Evolutionary conservation across 2,797 vertebrate species (phyloP).

Genomic region (Sphenopsis melanotis): DNA sequence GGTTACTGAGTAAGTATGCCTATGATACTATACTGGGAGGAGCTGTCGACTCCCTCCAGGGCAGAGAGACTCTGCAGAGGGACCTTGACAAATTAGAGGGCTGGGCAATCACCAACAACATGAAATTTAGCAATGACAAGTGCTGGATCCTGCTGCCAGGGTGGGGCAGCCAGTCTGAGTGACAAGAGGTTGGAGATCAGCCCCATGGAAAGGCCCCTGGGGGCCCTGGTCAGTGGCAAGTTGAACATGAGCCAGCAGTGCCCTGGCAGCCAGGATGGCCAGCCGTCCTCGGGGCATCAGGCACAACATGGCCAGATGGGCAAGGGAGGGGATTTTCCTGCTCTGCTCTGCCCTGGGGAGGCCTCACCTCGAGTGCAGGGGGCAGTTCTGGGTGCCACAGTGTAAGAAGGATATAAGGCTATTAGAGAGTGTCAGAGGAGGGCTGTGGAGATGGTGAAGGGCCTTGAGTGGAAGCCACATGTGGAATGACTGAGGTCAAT

Average conservation of each 20-base stretch:
- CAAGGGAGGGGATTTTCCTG: neutral
- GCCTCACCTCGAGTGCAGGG: neutral
- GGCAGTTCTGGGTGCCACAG: fast-evolving
- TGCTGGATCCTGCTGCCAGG: neutral
- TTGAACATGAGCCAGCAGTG: neutral
- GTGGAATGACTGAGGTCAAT: neutral
- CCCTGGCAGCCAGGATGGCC: neutral
- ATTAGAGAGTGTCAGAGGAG: neutral
- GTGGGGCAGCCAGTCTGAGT: neutral
- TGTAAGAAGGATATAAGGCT: neutral
- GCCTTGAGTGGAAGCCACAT: neutral
- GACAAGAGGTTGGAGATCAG: neutral
- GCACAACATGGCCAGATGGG: fast-evolving
- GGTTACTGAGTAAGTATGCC: neutral
- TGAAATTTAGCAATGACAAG: neutral
- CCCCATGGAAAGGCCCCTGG: fast-evolving
- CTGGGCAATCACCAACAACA: neutral
- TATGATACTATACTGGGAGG: neutral
- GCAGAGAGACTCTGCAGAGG: neutral
- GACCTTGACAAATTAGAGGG: neutral
- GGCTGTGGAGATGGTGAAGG: neutral
- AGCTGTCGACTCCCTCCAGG: neutral
- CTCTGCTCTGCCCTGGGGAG: fast-evolving
- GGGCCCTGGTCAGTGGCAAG: fast-evolving
- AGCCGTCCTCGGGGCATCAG: fast-evolving